These are phyloP conservation scores for Pachyramphus minor DNA, from an alignment of 2,113 vertebrate species.

Conservation along the genomic window DNA sequence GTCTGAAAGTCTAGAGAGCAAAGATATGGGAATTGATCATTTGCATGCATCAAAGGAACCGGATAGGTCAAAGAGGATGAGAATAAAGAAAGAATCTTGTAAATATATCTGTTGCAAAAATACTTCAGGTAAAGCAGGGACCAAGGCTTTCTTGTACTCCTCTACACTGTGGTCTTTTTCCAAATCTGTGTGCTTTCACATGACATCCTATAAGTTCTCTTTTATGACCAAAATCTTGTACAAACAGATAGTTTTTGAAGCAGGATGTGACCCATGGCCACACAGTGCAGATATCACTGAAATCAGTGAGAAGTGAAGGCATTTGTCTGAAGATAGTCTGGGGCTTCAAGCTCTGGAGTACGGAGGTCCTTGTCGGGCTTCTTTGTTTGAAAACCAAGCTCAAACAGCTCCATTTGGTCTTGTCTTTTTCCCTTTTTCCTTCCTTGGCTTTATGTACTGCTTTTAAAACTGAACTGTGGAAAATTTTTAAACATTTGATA, in stretches of 20 bases:
- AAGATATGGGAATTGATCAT: neutral
- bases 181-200: neutral
- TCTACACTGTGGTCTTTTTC: neutral
- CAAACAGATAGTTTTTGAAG: neutral
- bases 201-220: neutral
- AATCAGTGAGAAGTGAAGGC: neutral
- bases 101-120: slow-evolving; percentile 27
- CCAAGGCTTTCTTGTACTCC: neutral
- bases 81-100: neutral
- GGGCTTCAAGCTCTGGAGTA: neutral
- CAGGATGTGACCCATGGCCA: neutral
- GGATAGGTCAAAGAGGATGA: slow-evolving; percentile 18
- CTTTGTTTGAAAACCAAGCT: neutral
- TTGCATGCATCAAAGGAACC: neutral
- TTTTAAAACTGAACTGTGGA: neutral
- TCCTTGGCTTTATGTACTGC: neutral
- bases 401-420: neutral
- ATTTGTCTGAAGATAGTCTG: neutral
- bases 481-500: slow-evolving; percentile 38
- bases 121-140: neutral
- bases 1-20: neutral
- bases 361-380: accelerated
- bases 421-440: neutral
- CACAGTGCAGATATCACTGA: neutral
- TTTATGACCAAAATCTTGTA: neutral